Conservation (phyloP, 2,113 vertebrate species). For the Anoplopoma fimbria region DNA sequence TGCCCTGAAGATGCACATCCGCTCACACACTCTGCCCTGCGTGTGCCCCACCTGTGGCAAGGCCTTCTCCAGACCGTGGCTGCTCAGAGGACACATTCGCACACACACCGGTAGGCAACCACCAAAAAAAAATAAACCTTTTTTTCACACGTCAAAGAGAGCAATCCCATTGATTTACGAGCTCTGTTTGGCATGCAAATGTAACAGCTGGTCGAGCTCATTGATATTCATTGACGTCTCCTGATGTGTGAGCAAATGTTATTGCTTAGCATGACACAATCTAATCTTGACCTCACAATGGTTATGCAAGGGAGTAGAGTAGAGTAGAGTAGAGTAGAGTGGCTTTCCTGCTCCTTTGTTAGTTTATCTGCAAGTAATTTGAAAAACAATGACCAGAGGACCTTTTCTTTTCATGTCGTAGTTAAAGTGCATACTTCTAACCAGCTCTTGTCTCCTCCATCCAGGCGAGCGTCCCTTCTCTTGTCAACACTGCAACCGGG, state of each 20-base stretch:
- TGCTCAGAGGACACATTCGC: conserved; percentile 96
- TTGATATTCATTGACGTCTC: conserved; percentile 66
- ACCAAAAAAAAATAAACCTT: too few species aligned
- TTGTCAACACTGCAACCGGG: conserved; percentile 95
- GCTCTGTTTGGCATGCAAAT: conserved; percentile 20
- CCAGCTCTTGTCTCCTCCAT: conserved; percentile 13
- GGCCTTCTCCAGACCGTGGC: conserved; percentile 97
- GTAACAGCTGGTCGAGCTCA: conserved; percentile 47
- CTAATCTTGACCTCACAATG: conserved; percentile 57
- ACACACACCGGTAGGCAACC: conserved; percentile 92
- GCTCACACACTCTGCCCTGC: conserved; percentile 96
- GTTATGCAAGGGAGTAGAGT: too few species aligned
- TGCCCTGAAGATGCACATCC: conserved; percentile 99
- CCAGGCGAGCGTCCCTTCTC: conserved; percentile 96
- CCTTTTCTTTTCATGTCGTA: not conserved
- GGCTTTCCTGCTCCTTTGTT: conserved; percentile 40
- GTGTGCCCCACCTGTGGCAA: conserved; percentile 98
- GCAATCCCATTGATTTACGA: conserved; percentile 7
- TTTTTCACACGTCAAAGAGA: not conserved
- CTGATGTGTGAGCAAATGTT: conserved; percentile 62
- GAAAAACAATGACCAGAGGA: conserved; percentile 51
- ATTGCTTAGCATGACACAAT: conserved; percentile 30
- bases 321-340: too few species aligned
- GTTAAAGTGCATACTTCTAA: conserved; percentile 30
- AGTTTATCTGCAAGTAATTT: conserved; percentile 37